Evolutionary conservation across 2,888 invertebrate genomes (phyloP), one percentile per base, ranked within the genome.

Genomic region (Graphium colonna): DNA sequence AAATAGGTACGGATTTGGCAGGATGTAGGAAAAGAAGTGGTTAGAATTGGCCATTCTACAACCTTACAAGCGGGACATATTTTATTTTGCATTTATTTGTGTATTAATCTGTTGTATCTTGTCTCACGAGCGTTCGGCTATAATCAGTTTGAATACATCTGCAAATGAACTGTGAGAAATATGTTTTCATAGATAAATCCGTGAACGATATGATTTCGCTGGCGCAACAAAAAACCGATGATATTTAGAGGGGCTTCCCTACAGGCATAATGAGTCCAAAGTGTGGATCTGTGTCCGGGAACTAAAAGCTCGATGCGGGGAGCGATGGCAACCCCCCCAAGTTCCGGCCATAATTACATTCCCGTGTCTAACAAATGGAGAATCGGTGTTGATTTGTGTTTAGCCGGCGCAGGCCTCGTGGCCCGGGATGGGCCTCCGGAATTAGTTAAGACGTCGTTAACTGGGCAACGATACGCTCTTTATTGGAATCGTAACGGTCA

Each of bases 351-450:
- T 90, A 90, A 91, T 91, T 90, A 90, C 89, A 89, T 90, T 90
- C 87, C 86, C 88, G 86, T 90, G 91, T 90, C 90, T 89, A 90
- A 90, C 90, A 91, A 91, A 91, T 91, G 90, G 91, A 90, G 90
- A 90, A 90, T 90, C 90, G 88, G 83, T 90, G 90, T 90, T 90
- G 90, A 90, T 91, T 90, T 89, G 90, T 88, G 89, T 90, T 86
- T 82, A 83, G 87, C 79, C 76, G 68, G 66, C 70, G 73, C 60
- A 52, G 58, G 58, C 60, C 53, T 56, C 43, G 52, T 55, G 52
- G 50, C 56, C 40, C 50, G 54, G 45, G 54, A 41, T 40, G 28
- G 52, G 46, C 57, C 28, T 44, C 33, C 44, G 12, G 49, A 40
- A 54, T 54, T 50, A 45, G 33, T 53, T 49, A 40, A 54, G 45